Evolutionary conservation across 2,888 invertebrate genomes (phyloP).

Genomic region (Trisateles emortualis): DNA sequence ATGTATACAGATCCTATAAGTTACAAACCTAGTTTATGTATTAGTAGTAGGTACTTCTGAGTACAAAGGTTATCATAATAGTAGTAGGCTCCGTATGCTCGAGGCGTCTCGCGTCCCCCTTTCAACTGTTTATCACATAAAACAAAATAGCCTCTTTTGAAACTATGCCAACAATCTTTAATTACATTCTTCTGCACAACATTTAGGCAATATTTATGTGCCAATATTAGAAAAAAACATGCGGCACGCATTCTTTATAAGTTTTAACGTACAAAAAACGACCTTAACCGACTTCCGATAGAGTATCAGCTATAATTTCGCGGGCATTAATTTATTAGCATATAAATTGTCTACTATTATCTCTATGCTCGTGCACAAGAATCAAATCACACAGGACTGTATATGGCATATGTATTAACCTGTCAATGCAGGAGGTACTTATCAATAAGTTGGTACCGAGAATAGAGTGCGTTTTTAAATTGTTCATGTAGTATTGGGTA

Average conservation of each 20-base stretch:
- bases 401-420: constrained; percentile 38
- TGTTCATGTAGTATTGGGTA: constrained; percentile 17
- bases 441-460: constrained; percentile 15
- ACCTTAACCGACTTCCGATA: constrained; percentile 57
- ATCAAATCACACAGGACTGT: constrained; percentile 26
- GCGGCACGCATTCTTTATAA: constrained; percentile 20
- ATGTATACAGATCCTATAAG: too few species aligned
- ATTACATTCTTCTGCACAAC: constrained; percentile 37
- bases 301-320: constrained; percentile 53
- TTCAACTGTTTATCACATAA: constrained; percentile 15
- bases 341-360: constrained; percentile 59
- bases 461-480: constrained; percentile 33
- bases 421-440: constrained; percentile 25
- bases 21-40: not conserved
- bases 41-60: not conserved
- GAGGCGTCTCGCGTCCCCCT: constrained; percentile 25
- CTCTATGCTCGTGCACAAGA: constrained; percentile 39
- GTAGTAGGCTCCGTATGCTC: constrained; percentile 7
- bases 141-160: constrained; percentile 34
- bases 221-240: constrained; percentile 38
- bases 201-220: constrained; percentile 46
- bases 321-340: constrained; percentile 55
- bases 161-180: constrained; percentile 39
- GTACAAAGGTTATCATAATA: constrained; percentile 1
- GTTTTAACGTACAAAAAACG: constrained; percentile 37